Evolutionary conservation across 2,888 invertebrate genomes (phyloP), one percentile per base, ranked within the genome.

Genomic region (Ennomos fuscantarius): DNA sequence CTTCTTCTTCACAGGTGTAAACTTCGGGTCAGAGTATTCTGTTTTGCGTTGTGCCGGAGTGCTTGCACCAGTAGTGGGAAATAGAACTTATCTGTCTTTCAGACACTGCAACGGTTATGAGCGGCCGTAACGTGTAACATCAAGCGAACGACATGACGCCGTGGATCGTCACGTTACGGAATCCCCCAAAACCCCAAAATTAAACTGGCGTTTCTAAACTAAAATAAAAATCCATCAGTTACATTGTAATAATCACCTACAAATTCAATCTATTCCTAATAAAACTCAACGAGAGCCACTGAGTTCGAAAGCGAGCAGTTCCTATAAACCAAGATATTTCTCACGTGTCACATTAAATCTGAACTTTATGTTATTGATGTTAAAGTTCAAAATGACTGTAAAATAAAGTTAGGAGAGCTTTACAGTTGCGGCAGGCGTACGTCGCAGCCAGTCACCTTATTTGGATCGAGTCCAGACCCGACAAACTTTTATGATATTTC

Each of bases 391-490:
- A 45, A 40, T 47, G 52, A 57, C 36, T 65, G 68, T 73, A 70
- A 67, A 61, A 63, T 72, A 66, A 68, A 73, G 54, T 69, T 73
- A 71, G 77, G 55, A 62, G 64, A 69, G 67, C 75, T 75, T 58
- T 74, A 74, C 69, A 76, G 81, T 79, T 76, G 75, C 82, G 82
- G 74, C 74, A 73, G 75, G 82, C 84, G 86, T 83, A 86, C 87
- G 89, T 87, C 84, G 84, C 80, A 85, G 81, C 82, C 89, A 87
- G 82, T 86, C 86, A 83, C 89, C 89, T 88, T 90, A 89, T 91
- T 92, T 91, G 91, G 91, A 89, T 73, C 77, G 75, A 78, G 78
- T 88, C 91, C 90, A 92, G 86, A 71, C 74, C 74, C 74, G 80
- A 74, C 77, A 78, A 89, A 90, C 85, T 91, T 90, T 89, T 87